phyloP scores from a whole-genome alignment of 2,113 vertebrate species.

The Scopus umbretta region DNA sequence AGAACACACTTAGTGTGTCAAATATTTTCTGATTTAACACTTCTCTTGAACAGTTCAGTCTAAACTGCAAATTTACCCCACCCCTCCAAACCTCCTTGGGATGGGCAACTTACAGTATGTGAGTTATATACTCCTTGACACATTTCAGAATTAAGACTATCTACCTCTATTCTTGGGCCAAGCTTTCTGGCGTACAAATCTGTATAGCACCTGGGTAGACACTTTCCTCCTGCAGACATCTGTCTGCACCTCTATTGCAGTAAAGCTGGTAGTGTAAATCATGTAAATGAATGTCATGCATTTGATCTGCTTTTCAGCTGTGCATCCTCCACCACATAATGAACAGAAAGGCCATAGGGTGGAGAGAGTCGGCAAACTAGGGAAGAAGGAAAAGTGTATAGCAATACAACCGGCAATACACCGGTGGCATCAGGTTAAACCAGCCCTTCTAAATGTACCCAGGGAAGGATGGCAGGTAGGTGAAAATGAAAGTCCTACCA shows the following conservation, averaged over 20 bases:
- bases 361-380: neutral
- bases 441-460: neutral
- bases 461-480: neutral
- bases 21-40: neutral
- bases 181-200: neutral
- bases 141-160: neutral
- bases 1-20: neutral
- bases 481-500: neutral
- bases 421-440: neutral
- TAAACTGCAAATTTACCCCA: neutral
- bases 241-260: neutral
- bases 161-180: neutral
- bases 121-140: neutral
- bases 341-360: neutral
- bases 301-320: neutral
- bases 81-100: accelerated
- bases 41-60: neutral
- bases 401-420: neutral
- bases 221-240: neutral
- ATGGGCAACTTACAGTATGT: neutral
- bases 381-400: neutral
- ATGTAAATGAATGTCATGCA: neutral
- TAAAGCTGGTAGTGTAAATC: neutral
- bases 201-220: neutral
- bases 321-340: neutral